Conservation (phyloP, 2,888 invertebrate species). For the Idaea biselata region DNA sequence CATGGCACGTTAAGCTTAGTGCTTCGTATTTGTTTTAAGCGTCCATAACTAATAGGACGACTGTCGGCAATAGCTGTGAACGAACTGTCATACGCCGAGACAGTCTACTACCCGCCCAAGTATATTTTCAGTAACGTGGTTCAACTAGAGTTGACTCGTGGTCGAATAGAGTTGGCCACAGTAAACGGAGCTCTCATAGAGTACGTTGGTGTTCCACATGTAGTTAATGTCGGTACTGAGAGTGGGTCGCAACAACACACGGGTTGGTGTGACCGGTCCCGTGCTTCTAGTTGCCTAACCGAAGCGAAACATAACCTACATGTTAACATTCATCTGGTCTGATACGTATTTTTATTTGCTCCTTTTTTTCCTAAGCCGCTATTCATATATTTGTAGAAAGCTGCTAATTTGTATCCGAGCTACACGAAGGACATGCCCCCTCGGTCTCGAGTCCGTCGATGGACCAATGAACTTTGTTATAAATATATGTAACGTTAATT, state of each 20-base stretch:
- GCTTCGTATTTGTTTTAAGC: too few relatives aligned
- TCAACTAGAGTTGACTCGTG: background rate
- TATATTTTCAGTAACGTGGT: too few relatives aligned
- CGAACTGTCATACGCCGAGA: too few relatives aligned
- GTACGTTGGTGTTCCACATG: constrained; percentile 55
- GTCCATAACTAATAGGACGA: too few relatives aligned
- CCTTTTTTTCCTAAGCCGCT: constrained; percentile 60
- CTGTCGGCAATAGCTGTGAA: too few relatives aligned
- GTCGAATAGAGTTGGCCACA: constrained; percentile 2
- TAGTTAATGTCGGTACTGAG: constrained; percentile 54
- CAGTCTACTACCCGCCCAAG: too few relatives aligned
- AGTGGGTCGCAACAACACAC: constrained; percentile 55
- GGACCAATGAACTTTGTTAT: constrained; percentile 43
- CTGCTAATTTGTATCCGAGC: constrained; percentile 42
- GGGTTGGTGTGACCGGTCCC: constrained; percentile 62
- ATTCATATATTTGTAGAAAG: constrained; percentile 53
- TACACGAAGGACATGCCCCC: constrained; percentile 16
- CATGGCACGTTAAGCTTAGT: too few relatives aligned
- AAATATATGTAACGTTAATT: constrained; percentile 78
- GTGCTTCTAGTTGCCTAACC: constrained; percentile 80
- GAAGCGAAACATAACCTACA: constrained; percentile 45
- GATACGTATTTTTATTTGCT: constrained; percentile 58
- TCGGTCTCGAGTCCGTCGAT: constrained; percentile 17
- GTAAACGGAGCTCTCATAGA: constrained; percentile 28
- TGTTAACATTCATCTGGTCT: constrained; percentile 49